Evolutionary conservation across 2,888 invertebrate genomes (phyloP), one percentile per base, ranked within the genome.

Genomic region (Mechanitis messenoides): DNA sequence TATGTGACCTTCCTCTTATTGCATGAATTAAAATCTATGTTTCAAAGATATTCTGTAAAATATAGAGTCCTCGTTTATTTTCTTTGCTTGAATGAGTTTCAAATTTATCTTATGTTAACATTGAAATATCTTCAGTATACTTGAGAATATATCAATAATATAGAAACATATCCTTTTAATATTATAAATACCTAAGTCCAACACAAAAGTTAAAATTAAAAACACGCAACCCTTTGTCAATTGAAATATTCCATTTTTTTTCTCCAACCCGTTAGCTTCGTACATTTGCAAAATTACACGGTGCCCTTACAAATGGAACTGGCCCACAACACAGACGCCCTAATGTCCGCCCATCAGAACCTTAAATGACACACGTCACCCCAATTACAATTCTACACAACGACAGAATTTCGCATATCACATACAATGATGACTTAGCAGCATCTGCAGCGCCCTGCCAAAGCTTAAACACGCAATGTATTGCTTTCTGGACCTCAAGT

Each of bases 281-380:
- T 79, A 78, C 85, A 87, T 88, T 87, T 85, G 78, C 81, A 73
- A 84, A 86, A 87, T 87, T 85, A 84, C 84, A 74, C 72, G 71
- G 77, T 77, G 74, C 83, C 84, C 84, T 80, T 79, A 79, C 83
- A 85, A 88, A 87, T 85, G 85, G 84, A 80, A 81, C 74, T 75
- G 74, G 74, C 77, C 79, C 82, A 81, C 84, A 83, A 83, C 76
- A 82, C 85, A 88, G 88, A 88, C 88, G 77, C 82, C 81, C 84
- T 89, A 89, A 89, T 89, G 88, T 86, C 79, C 78, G 79, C 83
- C 88, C 87, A 88, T 89, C 87, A 87, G 83, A 74, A 74, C 82
- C 81, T 83, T 85, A 87, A 88, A 89, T 85, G 87, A 84, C 80
- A 80, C 83, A 84, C 85, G 86, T 87, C 87, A 87, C 83, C 79